Evolutionary conservation across 2,888 invertebrate species (phyloP), one percentile per base, ranked within the genome.

Genomic region (Junonia oenone): DNA sequence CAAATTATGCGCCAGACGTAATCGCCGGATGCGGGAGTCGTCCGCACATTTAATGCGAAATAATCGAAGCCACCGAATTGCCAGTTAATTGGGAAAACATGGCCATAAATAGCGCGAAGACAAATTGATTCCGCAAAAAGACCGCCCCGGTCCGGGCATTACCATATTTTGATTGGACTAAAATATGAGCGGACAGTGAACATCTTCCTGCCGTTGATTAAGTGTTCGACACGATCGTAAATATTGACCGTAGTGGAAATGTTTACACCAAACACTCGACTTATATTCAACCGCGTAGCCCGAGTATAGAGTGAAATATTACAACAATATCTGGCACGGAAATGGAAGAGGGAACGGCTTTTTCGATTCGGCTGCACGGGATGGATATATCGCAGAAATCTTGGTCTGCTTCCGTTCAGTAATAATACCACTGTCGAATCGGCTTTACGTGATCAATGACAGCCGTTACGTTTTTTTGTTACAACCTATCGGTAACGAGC

Each of bases 21-120:
- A 90, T 88, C 83, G 81, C 89, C 89, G 90, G 90, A 90, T 90
- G 90, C 89, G 88, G 88, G 89, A 85, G 84, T 82, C 85, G 81
- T 83, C 86, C 85, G 83, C 82, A 82, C 85, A 78, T 86, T 84
- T 83, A 81, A 83, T 78, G 86, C 88, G 81, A 87, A 88, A 88
- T 86, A 83, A 88, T 86, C 87, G 84, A 83, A 86, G 86, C 88
- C 86, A 87, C 88, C 86, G 89, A 88, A 89, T 89, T 83, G 85
- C 80, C 86, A 83, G 87, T 85, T 90, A 89, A 90, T 90, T 88
- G 87, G 79, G 72, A 79, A 78, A 83, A 85, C 88, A 86, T 71
- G 83, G 72, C 72, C 78, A 82, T 88, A 88, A 88, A 88, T 85
- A 78, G 81, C 72, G 69, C 73, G 69, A 73, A 70, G 71, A 81